Evolutionary conservation across 2,888 invertebrate species (phyloP), one percentile per base, ranked within the genome.

Genomic region (Ectropis crepuscularia): DNA sequence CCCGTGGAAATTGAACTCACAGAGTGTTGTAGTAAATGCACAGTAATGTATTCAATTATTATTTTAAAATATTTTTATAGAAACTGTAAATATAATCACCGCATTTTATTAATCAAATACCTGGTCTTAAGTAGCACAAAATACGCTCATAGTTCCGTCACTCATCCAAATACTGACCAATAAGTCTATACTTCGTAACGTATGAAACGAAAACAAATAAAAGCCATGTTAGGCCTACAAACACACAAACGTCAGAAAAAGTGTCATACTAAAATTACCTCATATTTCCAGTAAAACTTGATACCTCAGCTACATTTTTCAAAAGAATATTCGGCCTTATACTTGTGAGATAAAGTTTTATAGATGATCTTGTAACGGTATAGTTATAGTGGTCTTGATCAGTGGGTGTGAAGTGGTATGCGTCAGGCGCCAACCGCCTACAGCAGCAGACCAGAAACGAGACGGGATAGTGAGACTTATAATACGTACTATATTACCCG

Each of bases 341-440:
- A 0, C 0, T 0, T 5, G 37, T 51, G 7, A 0, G 5, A 47
- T 61, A 73, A 57, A 61, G 57, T 53, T 12, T 49, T 57, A 41
- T 55, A 12, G 45, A 16, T 64, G 5, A 6, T 64, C 16, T 28
- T 7, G n/a, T 43, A 10, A 51, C 9, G 47, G 43, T 51, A 45
- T 11, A 63, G 51, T 47, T 61, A 63, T 69, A 48, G 64, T 71
- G 63, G 68, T 69, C 39, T 59, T 59, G 62, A 67, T 67, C 58
- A 55, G 79, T 82, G 80, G 80, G 80, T 74, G 82, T 78, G 71
- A 28, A 75, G 70, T 70, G 75, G 76, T 75, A 74, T 73, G 75
- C 70, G 74, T 73, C 77, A 74, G 72, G 61, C 50, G 50, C 39
- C 39, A 38, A 11, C 71, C 76, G 74, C 78, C 80, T 72, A 78